Evolutionary conservation across 1,140 invertebrate species (phyloP), one percentile per base, ranked within the genome.

Genomic region (Danaus melanippus): DNA sequence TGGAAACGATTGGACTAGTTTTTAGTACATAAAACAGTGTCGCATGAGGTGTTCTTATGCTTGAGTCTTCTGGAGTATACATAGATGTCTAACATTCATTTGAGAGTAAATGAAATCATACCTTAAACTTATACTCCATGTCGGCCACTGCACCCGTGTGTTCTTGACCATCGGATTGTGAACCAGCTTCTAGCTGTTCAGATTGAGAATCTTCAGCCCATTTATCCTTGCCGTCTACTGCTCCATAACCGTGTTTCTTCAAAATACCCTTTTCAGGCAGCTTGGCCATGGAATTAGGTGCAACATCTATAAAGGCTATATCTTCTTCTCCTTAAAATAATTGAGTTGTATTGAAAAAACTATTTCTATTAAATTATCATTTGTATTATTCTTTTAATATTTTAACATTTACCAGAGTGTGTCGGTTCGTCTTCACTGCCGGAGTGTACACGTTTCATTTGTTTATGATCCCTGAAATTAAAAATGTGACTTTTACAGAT

Each of bases 181-280:
- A 90, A 50, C 93, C 89, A 11, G 91, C 88, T 69, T 93, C 92
- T 59, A 92, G 87, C 66, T 93, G 92, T 73, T 94, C 92, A 21
- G 90, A 91, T 73, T 92, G 92, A 45, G 91, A 92, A 69, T 93
- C 91, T 56, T 94, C 93, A 11, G 89, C 89, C 88, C 90, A 91
- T 74, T 92, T 92, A 62, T 90, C 89, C 74, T 91, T 91, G 62
- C 89, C 89, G 72, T 91, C 90, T 72, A 92, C 90, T 72, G 92
- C 91, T 67, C 93, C 92, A 72, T 95, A 95, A 64, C 91, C 90
- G 76, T 93, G 93, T 81, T 95, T 94, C 89, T 96, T 96, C 85
- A 97, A 92, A 77, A 97, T 93, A 66, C 96, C 96, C 80, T 95
- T 95, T 80, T 96, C 95, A 71, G 94, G 93, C 62, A 93, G 84